A percentile compares a stretch with the other conserved stretches of the same genome.
phyloP scores from a whole-genome alignment of 1,140 invertebrate species.

The Notospermus geniculatus region DNA sequence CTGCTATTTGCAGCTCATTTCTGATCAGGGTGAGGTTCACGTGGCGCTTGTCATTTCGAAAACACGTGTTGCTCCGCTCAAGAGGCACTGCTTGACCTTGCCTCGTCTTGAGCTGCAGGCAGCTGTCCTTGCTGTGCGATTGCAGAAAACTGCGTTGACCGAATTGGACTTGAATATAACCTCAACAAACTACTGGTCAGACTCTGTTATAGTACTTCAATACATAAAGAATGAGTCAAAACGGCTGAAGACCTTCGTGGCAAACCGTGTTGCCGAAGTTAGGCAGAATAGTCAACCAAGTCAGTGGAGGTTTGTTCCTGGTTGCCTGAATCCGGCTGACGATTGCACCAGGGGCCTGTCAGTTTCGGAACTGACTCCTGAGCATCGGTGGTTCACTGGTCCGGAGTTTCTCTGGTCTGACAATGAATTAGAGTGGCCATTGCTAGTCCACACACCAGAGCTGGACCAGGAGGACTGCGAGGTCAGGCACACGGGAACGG shows the following conservation, averaged over 20 bases:
- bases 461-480: not conserved
- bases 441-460: not conserved
- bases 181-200: conserved; percentile 23
- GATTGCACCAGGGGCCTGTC: conserved; percentile 22
- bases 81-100: conserved; percentile 19
- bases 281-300: conserved; percentile 11
- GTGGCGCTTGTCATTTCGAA: conserved; percentile 28
- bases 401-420: not conserved
- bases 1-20: conserved; percentile 26
- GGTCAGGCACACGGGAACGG: too few species aligned
- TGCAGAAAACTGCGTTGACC: conserved; percentile 13
- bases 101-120: conserved; percentile 28
- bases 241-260: conserved; percentile 27
- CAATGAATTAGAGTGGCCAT: too few species aligned
- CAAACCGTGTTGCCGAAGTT: conserved; percentile 23
- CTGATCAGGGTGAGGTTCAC: conserved; percentile 5
- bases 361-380: conserved; percentile 11
- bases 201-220: conserved; percentile 15
- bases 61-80: conserved; percentile 21
- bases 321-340: conserved; percentile 25
- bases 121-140: conserved; percentile 25
- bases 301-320: conserved; percentile 24
- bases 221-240: conserved; percentile 25
- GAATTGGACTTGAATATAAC: conserved; percentile 14
- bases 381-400: conserved; percentile 17